Conservation (phyloP, 2,888 invertebrate genomes). For the Rhingia campestris region DNA sequence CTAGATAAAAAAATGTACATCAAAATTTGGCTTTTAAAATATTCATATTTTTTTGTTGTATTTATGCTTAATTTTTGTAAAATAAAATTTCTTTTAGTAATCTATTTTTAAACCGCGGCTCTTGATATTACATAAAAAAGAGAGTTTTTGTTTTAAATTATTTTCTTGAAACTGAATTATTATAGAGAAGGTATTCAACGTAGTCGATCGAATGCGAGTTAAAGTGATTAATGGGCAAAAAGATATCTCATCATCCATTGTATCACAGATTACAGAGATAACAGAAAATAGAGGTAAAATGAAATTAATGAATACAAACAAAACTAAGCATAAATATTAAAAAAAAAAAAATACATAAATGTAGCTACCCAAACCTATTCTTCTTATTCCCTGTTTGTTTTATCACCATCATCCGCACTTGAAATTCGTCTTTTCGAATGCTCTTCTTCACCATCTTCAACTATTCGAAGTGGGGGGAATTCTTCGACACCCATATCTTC, state of each 20-base stretch:
- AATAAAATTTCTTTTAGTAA: not conserved
- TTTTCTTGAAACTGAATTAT: not conserved
- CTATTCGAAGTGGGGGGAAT: conserved; percentile 63
- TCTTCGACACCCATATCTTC: conserved; percentile 37
- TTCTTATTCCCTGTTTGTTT: conserved; percentile 34
- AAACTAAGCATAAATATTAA: conserved; percentile 61
- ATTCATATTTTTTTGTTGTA: conserved; percentile 5
- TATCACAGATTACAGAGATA: conserved; percentile 65
- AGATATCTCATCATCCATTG: conserved; percentile 20
- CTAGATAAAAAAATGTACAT: conserved; percentile 14
- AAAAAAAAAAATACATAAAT: not conserved
- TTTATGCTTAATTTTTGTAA: conserved; percentile 59
- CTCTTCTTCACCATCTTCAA: conserved; percentile 42
- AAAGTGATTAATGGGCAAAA: not conserved
- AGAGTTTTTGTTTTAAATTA: conserved; percentile 16
- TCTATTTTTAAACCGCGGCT: not conserved
- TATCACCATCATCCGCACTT: conserved; percentile 28
- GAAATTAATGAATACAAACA: conserved; percentile 6
- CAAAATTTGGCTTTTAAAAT: conserved; percentile 29
- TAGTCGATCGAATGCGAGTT: not conserved
- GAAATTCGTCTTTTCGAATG: conserved; percentile 28
- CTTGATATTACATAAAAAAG: not conserved
- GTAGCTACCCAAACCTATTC: conserved; percentile 22
- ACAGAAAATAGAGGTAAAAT: conserved; percentile 10
- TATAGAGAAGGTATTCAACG: not conserved